phyloP scores from a whole-genome alignment of 2,797 vertebrate genomes.

The Synanceia verrucosa region DNA sequence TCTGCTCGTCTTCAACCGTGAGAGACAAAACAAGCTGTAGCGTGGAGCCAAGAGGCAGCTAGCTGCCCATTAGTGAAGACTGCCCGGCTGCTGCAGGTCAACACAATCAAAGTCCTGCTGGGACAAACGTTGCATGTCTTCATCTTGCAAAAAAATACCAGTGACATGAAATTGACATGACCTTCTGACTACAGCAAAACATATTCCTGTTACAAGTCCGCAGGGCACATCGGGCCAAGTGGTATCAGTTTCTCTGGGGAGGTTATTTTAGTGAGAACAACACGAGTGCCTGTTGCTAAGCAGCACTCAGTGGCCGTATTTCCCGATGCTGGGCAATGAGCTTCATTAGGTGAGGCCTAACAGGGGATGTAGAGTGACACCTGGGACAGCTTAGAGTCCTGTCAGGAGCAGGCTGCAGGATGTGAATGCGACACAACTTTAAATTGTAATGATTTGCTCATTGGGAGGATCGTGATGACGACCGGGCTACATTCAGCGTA shows the following conservation, averaged over 20 bases:
- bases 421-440: conserved; percentile 11
- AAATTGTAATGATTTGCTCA: conserved; percentile 6
- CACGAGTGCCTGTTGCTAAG: conserved; percentile 74
- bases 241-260: conserved; percentile 56
- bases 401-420: conserved; percentile 41
- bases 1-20: neutral
- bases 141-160: neutral
- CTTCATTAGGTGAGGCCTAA: conserved; percentile 66
- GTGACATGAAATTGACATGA: conserved; percentile 37
- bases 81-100: conserved; percentile 25
- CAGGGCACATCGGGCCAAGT: conserved; percentile 55
- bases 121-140: conserved; percentile 8
- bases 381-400: conserved; percentile 46
- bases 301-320: conserved; percentile 62
- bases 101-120: conserved; percentile 21
- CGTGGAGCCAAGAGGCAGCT: conserved; percentile 23
- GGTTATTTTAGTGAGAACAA: conserved; percentile 47
- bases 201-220: conserved; percentile 22
- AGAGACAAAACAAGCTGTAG: conserved; percentile 23
- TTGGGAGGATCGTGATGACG: conserved; percentile 4
- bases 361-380: conserved; percentile 51
- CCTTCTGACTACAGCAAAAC: conserved; percentile 35
- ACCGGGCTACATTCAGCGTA: neutral
- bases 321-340: conserved; percentile 56
- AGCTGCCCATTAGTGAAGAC: conserved; percentile 35